These are phyloP conservation scores for Rotaria socialis DNA, from an alignment of 2,888 invertebrate species.

Conservation along the genomic window DNA sequence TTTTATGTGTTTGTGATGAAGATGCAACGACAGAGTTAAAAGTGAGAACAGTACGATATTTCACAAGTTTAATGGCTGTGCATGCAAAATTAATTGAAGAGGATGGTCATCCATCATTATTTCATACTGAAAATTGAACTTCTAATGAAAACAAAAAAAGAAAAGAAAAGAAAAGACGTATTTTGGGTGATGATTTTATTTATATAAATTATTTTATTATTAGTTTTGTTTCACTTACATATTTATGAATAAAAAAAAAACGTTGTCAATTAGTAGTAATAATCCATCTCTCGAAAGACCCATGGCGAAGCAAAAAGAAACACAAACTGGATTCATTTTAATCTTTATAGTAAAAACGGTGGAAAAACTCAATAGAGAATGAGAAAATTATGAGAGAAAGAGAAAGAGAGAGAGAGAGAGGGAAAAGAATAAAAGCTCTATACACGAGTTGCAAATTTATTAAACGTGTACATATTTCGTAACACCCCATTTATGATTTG, in stretches of 20 bases:
- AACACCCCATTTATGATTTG: slow-evolving; percentile 43
- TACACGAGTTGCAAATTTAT: neutral
- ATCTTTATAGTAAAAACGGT: neutral
- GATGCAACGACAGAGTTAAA: slow-evolving; percentile 90
- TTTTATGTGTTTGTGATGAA: slow-evolving; percentile 92
- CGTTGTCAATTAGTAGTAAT: neutral
- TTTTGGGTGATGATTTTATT: too few relatives aligned
- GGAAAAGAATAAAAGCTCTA: neutral
- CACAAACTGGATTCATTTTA: neutral
- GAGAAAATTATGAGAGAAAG: neutral
- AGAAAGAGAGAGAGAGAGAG: too few relatives aligned
- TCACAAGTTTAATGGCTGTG: slow-evolving; percentile 67
- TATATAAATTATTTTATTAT: too few relatives aligned
- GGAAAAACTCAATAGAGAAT: neutral
- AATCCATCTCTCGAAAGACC: neutral
- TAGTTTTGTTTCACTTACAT: too few relatives aligned
- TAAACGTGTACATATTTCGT: slow-evolving; percentile 42
- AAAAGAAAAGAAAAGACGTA: too few relatives aligned
- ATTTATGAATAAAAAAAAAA: too few relatives aligned
- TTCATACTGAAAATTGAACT: slow-evolving; percentile 7
- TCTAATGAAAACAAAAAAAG: too few relatives aligned
- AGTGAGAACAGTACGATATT: slow-evolving; percentile 97
- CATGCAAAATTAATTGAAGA: slow-evolving; percentile 52
- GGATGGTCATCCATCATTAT: neutral
- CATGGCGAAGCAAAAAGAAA: neutral